Evolutionary conservation across 2,797 vertebrate genomes (phyloP).

Genomic region (Furcifer pardalis): DNA sequence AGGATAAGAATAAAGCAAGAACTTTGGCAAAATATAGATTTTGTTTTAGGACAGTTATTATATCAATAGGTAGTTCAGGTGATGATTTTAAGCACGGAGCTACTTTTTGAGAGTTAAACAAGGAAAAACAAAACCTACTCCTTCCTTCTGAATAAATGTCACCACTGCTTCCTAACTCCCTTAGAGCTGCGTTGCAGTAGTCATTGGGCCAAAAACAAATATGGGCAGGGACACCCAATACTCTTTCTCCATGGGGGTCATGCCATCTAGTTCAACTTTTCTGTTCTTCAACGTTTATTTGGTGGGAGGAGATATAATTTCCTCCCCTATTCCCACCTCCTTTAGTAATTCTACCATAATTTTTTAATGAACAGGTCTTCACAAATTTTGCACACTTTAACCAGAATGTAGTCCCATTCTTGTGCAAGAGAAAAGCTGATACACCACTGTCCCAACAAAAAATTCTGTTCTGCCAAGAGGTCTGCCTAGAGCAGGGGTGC

Average conservation of each 20-base stretch:
- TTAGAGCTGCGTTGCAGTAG: neutral
- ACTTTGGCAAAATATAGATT: slow-evolving; percentile 38
- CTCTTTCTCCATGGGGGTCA: neutral
- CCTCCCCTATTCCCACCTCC: neutral
- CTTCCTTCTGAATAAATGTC: neutral
- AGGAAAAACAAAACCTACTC: neutral
- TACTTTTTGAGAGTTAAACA: neutral
- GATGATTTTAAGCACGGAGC: neutral
- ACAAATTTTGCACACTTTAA: neutral
- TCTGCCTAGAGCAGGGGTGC: neutral
- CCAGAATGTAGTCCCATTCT: neutral
- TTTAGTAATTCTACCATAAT: slow-evolving; percentile 3
- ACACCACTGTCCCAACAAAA: slow-evolving; percentile 27
- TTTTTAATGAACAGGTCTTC: neutral
- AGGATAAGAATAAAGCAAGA: neutral
- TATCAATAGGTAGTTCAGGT: neutral
- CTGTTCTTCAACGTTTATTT: neutral
- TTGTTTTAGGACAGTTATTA: neutral
- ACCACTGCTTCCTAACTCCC: neutral
- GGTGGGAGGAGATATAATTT: neutral
- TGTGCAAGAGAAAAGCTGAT: slow-evolving; percentile 13
- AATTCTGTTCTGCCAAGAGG: slow-evolving; percentile 37
- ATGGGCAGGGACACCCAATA: neutral
- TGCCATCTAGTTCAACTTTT: neutral
- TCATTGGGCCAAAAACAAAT: too few relatives aligned